Conservation (phyloP, 2,888 invertebrate species). For the Euphydryas editha region DNA sequence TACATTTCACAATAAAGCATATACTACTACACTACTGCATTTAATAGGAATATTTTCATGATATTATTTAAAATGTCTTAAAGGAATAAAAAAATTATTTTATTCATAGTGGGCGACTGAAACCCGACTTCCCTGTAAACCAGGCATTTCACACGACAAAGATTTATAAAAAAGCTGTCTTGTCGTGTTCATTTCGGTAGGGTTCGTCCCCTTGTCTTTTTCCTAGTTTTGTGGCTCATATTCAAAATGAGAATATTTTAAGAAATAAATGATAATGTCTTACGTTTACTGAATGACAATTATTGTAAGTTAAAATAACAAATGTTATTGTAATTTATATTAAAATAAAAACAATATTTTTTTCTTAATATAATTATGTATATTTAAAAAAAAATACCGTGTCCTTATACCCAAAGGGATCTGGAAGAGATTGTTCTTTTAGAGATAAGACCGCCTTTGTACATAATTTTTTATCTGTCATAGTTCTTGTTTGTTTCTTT, state of each 20-base stretch:
- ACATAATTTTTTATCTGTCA: too few relatives aligned
- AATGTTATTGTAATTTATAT: too few relatives aligned
- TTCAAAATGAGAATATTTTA: constrained; percentile 20
- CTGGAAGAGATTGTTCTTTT: too few relatives aligned
- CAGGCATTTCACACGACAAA: constrained; percentile 38
- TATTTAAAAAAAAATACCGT: too few relatives aligned
- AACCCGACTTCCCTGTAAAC: constrained; percentile 18
- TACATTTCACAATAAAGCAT: background rate
- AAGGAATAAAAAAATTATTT: background rate
- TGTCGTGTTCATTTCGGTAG: constrained; percentile 39
- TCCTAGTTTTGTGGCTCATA: constrained; percentile 24
- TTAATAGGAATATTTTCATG: background rate
- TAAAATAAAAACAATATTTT: too few relatives aligned
- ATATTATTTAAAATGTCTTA: constrained; percentile 2
- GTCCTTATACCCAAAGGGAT: too few relatives aligned
- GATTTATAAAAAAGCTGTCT: constrained; percentile 38
- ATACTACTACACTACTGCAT: background rate
- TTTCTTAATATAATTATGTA: too few relatives aligned
- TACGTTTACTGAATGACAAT: background rate
- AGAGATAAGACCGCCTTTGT: too few relatives aligned
- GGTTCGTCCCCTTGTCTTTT: constrained; percentile 29
- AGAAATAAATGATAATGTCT: constrained; percentile 11
- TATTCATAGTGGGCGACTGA: constrained; percentile 25
- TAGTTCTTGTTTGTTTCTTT: too few relatives aligned
- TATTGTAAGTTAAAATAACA: background rate